Conservation (phyloP, 2,113 vertebrate genomes). For the Thinocorus orbignyianus region DNA sequence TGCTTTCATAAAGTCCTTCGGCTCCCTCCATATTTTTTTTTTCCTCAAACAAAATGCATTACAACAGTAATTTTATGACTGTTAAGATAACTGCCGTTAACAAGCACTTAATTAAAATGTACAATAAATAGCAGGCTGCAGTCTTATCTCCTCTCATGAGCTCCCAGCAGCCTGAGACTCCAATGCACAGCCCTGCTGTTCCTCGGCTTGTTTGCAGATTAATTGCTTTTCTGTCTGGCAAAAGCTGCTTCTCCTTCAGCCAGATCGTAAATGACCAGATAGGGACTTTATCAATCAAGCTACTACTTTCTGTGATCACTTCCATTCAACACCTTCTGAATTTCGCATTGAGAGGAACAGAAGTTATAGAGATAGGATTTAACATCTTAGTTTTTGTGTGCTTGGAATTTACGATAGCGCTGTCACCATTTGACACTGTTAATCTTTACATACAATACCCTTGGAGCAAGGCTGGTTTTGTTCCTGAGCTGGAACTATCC, state of each 20-base stretch:
- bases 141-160: conserved; percentile 96
- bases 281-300: conserved; percentile 98
- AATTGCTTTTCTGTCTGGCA: conserved; percentile 99
- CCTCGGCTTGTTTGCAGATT: conserved; percentile 98
- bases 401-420: conserved; percentile 60
- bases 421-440: conserved; percentile 64
- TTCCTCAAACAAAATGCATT: conserved; percentile 98
- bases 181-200: conserved; percentile 95
- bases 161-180: conserved; percentile 87
- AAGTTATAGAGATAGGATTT: conserved; percentile 69
- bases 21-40: conserved; percentile 87
- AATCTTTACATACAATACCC: conserved; percentile 66
- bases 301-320: conserved; percentile 80
- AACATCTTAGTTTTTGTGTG: conserved; percentile 66
- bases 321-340: conserved; percentile 80
- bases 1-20: conserved; percentile 90
- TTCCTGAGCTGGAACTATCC: conserved; percentile 40
- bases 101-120: conserved; percentile 99
- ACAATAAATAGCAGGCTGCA: conserved; percentile 98
- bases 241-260: conserved; percentile 91
- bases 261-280: conserved; percentile 99
- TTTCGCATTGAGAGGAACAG: conserved; percentile 71
- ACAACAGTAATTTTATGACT: conserved; percentile 99
- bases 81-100: conserved; percentile 99
- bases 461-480: conserved; percentile 55